Evolutionary conservation across 2,113 vertebrate species (phyloP).

Genomic region (Daubentonia madagascariensis): DNA sequence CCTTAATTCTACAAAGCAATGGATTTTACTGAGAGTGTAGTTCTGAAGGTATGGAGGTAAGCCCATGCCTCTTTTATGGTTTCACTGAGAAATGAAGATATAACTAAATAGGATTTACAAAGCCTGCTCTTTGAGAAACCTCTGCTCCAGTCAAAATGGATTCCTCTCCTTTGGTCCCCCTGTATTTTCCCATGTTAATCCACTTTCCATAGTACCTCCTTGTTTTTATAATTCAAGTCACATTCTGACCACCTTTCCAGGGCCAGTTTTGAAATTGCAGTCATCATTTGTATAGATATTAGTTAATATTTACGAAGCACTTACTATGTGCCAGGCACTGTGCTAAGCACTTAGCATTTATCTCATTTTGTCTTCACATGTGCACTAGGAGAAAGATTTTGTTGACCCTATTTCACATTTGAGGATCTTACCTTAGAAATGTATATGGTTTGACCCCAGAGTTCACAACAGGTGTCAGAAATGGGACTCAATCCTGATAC

Average conservation of each 20-base stretch:
- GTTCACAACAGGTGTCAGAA: neutral
- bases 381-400: conserved; percentile 14
- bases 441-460: neutral
- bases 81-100: neutral
- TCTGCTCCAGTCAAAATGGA: neutral
- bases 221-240: neutral
- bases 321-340: conserved; percentile 51
- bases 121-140: neutral
- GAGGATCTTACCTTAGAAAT: neutral
- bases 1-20: neutral
- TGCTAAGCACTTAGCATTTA: conserved; percentile 60
- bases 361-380: conserved; percentile 26
- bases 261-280: conserved; percentile 30
- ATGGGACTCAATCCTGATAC: neutral
- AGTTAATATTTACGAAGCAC: conserved; percentile 62
- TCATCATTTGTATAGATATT: conserved; percentile 41
- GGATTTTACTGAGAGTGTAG: neutral
- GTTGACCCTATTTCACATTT: neutral
- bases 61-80: neutral
- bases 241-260: neutral
- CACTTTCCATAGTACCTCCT: neutral
- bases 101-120: neutral
- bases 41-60: neutral
- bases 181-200: neutral
- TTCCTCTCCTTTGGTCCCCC: neutral